Evolutionary conservation across 2,888 invertebrate species (phyloP).

Genomic region (Rosalia funebris): DNA sequence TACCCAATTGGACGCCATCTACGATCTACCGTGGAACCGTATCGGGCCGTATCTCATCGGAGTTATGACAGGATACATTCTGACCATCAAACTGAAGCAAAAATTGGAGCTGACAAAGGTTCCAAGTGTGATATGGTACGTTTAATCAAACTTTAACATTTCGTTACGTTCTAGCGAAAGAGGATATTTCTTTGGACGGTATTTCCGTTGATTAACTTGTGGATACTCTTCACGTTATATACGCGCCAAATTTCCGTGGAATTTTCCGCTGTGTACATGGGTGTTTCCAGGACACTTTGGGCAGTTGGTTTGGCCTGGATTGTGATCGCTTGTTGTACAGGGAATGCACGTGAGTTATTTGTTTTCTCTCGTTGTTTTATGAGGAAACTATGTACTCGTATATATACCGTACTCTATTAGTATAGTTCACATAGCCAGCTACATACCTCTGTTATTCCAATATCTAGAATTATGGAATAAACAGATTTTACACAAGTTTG

Average conservation of each 20-base stretch:
- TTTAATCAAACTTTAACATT: constrained; percentile 5
- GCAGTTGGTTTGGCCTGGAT: constrained; percentile 69
- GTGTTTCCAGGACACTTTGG: constrained; percentile 67
- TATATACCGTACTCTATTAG: no score
- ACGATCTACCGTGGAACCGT: constrained; percentile 67
- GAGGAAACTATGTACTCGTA: no score
- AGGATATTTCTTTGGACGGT: constrained; percentile 57
- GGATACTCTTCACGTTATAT: constrained; percentile 62
- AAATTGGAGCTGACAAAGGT: constrained; percentile 54
- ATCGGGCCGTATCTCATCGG: constrained; percentile 67
- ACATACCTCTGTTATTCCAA: no score
- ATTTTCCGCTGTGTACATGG: constrained; percentile 65
- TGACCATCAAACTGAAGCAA: constrained; percentile 57
- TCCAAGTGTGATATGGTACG: no score
- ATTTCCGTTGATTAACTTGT: constrained; percentile 60
- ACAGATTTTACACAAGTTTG: no score
- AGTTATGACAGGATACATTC: constrained; percentile 64
- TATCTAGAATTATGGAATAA: no score
- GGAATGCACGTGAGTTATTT: constrained; percentile 64
- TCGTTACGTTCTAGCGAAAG: constrained; percentile 39
- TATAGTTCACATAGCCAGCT: no score
- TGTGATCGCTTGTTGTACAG: constrained; percentile 67
- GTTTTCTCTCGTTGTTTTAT: neutral
- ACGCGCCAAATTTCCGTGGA: constrained; percentile 63
- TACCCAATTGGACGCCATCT: constrained; percentile 60